A percentile compares a stretch with the other conserved stretches of the same genome.
phyloP scores from a whole-genome alignment of 2,888 invertebrate species.

The Folsomia candida region DNA sequence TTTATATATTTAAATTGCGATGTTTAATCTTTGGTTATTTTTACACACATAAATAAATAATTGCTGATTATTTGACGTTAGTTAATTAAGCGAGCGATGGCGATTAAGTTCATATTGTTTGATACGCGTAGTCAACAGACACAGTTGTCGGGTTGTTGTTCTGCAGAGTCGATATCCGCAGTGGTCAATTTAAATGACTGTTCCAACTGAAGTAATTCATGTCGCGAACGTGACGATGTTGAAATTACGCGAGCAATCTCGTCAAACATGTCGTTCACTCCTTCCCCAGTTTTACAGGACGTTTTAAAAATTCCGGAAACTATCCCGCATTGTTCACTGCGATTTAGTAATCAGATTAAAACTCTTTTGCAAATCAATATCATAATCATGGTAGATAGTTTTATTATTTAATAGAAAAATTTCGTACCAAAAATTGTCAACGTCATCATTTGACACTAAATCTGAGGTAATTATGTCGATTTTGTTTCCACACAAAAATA shows the following conservation, averaged over 20 bases:
- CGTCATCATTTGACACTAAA: conserved; percentile 39
- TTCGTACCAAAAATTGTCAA: conserved; percentile 42
- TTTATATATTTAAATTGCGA: background rate
- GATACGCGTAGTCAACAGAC: conserved; percentile 15
- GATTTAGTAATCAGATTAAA: background rate
- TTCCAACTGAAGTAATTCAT: conserved; percentile 32
- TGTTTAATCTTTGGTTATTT: background rate
- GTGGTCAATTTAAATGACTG: conserved; percentile 28
- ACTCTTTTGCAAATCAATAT: background rate
- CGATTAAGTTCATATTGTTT: background rate
- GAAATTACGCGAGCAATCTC: conserved; percentile 66
- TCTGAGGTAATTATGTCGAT: conserved; percentile 70
- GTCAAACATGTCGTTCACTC: conserved; percentile 80
- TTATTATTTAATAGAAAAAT: too few relatives aligned
- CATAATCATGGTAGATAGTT: background rate
- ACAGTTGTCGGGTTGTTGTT: conserved; percentile 23
- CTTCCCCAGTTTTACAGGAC: conserved; percentile 82
- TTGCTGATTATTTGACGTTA: background rate
- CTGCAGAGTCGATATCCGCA: background rate
- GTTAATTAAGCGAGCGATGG: background rate
- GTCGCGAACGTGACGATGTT: conserved; percentile 61
- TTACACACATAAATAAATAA: background rate
- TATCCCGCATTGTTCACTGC: conserved; percentile 78
- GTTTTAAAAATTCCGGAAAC: conserved; percentile 85
- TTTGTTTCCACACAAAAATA: conserved; percentile 91